Base-by-base conservation (phyloP, 92 coral and sea anemone species). In the Plumapathes pennacea region DNA sequence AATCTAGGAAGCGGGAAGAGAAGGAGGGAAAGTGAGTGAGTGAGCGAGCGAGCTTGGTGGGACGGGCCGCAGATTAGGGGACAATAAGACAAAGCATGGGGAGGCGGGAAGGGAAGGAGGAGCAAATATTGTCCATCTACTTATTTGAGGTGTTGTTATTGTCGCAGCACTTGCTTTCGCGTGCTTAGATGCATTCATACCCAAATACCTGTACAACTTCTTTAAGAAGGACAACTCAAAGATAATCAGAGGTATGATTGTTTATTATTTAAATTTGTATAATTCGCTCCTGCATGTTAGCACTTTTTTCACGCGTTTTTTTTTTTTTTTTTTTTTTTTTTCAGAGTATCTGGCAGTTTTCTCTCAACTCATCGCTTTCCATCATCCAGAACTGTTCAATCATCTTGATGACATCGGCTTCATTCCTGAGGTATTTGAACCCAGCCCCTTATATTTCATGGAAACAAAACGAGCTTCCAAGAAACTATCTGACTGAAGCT, bases 261-360 rank as follows among this genome's bases (percentile, higher is more conserved):
- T n/a, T n/a, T n/a, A n/a, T n/a, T n/a, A n/a, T n/a, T n/a, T n/a
- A n/a, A n/a, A n/a, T n/a, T n/a, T n/a, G n/a, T n/a, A n/a, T n/a
- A n/a, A n/a, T n/a, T n/a, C n/a, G n/a, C n/a, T n/a, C n/a, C n/a
- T n/a, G n/a, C n/a, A 15, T 19, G 2, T 12, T 31, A 4, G 22
- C 0, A 21, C 34, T 30, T 45, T 24, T 46, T 32, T 45, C 17
- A 39, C n/a, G n/a, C 8, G 18, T 29, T 51, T 32, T 17, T 51
- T 18, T 4, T 31, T 18, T 26, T 20, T 23, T 23, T 9, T 34
- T 11, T 41, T 24, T 48, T 25, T 3, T 33, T 12, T 18, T 57
- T 24, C 65, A 94, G 99, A 94, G 48, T 94, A 94, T 64, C 72
- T 94, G 41, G 96, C 99, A n/a, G 99, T 94, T 27, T 94, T 94